Evolutionary conservation across 2,888 invertebrate species (phyloP), one percentile per base, ranked within the genome.

Genomic region (Oligia latruncula): DNA sequence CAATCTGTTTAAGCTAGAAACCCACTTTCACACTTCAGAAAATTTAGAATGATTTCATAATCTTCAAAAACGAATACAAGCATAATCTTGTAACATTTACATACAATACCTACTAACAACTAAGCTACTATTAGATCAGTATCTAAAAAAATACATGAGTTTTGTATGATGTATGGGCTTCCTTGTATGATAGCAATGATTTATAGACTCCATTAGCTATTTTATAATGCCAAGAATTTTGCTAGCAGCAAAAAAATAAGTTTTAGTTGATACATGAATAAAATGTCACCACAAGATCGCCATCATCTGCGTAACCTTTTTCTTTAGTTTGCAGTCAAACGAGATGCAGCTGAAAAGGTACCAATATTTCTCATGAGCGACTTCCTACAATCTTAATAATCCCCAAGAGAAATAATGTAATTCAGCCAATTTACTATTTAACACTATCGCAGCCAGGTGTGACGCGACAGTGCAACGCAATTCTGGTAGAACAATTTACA

Each of bases 81-180:
- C 23, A 23, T 23, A 52, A 35, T 65, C 64, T 29, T 78, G 23
- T 65, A 68, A 20, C 43, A 88, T 88, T 88, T 71, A 55, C 90
- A 88, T 88, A 89, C 90, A 88, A 88, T 86, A 70, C 29, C 29
- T 29, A 29, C 72, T 49, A 73, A 82, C 40, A 66, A 77, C 46
- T 20, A 23, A 55, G 15, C 9, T 43, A 17, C 4, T 74, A 58
- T 67, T 55, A 82, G 80, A 89, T 80, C 13, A 40, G 17, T 72
- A 83, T 81, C 80, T 77, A 65, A 77, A 71, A 71, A 87, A 77
- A 82, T 71, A 76, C 49, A 85, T 67, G 72, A 73, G 13, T 74
- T 84, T 79, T 78, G 64, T 75, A 76, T 81, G 77, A 85, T 87
- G 29, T 67, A 82, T 87, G 67, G 43, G 52, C 20, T 89, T 87